Conservation (phyloP, 2,888 invertebrate genomes). For the Philaethria dido region DNA sequence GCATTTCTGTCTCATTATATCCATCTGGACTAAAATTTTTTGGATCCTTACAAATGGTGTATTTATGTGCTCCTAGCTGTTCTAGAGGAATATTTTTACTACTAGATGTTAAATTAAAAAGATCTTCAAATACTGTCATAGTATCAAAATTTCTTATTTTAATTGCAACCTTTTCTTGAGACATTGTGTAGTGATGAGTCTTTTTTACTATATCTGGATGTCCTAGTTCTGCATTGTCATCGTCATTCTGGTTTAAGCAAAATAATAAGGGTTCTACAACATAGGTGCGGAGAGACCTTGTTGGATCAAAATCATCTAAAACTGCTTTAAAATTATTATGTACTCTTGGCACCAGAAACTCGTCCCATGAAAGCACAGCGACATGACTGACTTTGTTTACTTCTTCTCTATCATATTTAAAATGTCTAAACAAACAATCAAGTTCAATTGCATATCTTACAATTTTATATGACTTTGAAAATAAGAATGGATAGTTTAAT, state of each 20-base stretch:
- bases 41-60: slow-evolving; percentile 74
- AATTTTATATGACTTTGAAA: slow-evolving; percentile 75
- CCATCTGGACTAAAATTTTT: slow-evolving; percentile 63
- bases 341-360: slow-evolving; percentile 85
- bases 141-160: slow-evolving; percentile 73
- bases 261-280: slow-evolving; percentile 66
- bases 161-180: slow-evolving; percentile 59
- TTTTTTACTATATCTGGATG: slow-evolving; percentile 75
- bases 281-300: slow-evolving; percentile 63
- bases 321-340: slow-evolving; percentile 82
- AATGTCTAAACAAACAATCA: slow-evolving; percentile 87
- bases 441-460: slow-evolving; percentile 82
- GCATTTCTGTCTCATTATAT: slow-evolving; percentile 76
- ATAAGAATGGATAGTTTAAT: slow-evolving; percentile 86
- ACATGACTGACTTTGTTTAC: slow-evolving; percentile 78
- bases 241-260: slow-evolving; percentile 76
- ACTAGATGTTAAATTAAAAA: slow-evolving; percentile 61
- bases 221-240: slow-evolving; percentile 71
- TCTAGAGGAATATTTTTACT: slow-evolving; percentile 64
- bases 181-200: slow-evolving; percentile 71
- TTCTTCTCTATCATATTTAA: slow-evolving; percentile 78
- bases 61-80: slow-evolving; percentile 72
- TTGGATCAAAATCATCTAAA: slow-evolving; percentile 79
- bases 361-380: slow-evolving; percentile 85
- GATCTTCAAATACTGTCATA: slow-evolving; percentile 73